Base-by-base conservation (phyloP, 2,888 invertebrate species). In the Leptinotarsa peninsularis region DNA sequence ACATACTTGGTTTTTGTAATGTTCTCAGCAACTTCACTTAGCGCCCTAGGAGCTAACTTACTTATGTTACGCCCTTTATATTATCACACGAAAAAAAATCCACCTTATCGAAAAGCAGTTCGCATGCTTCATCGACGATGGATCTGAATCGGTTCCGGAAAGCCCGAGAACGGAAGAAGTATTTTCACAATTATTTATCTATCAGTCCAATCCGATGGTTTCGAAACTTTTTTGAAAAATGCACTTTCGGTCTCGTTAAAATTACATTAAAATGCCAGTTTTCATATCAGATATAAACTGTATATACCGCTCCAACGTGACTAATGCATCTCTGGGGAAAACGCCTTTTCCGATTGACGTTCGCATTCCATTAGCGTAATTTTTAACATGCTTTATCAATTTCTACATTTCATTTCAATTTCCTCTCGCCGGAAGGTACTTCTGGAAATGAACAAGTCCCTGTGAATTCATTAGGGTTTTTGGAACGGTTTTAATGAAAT, bases 381-480 rank as follows among this genome's bases (percentile, higher is more conserved):
- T 86, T 87, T 87, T 86, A 86, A 86, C 86, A 85, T 82, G 85
- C 82, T 86, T 86, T 86, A 86, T 86, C 86, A 86, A 87, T 86
- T 85, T 84, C 84, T 84, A 82, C 84, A 83, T 84, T 84, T 82
- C 83, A 81, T 82, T 81, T 84, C 84, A 84, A 85, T 85, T 85
- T 85, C 83, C 85, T 83, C 83, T 82, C 81, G 79, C 83, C 84
- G 82, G 82, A 80, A 66, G 66, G 72, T 60, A 60, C 33, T 60
- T 75, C 71, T 71, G 68, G 73, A 73, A 68, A 56, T 68, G 67
- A 73, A 54, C 67, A 54, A 58, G 58, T 58, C 58, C 58, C 58
- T 23, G 27, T 63, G 50, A 58, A 63, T 63, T 27, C 68, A 27
- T 68, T 27, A 50, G 27, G 15, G 18, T 63, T 43, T 10, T 52